phyloP scores from a whole-genome alignment of 1,140 invertebrate genomes.

The Halesus radiatus region DNA sequence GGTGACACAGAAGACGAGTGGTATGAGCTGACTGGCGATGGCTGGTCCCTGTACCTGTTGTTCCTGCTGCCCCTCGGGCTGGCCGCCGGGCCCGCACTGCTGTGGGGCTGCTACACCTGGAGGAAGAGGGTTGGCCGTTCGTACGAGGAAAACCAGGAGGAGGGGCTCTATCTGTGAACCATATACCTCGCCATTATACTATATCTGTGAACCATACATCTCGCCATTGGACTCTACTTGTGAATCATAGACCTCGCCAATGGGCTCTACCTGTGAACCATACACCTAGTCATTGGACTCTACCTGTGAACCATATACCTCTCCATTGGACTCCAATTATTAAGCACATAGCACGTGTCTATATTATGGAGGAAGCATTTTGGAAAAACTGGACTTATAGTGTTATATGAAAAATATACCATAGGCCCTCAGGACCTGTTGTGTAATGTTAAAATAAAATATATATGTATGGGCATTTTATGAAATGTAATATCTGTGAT shows the following conservation, averaged over 20 bases:
- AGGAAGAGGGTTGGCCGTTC: conserved; percentile 6
- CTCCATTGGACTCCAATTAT: background rate
- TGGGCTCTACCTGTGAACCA: background rate
- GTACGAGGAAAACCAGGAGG: background rate
- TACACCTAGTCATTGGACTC: background rate
- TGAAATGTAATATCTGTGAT: too few relatives aligned
- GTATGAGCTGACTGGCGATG: background rate
- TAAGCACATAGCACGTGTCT: too few relatives aligned
- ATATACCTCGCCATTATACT: background rate
- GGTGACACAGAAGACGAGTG: conserved; percentile 41
- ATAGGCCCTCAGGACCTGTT: too few relatives aligned
- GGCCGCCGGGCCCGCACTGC: conserved; percentile 19
- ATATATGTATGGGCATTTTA: too few relatives aligned
- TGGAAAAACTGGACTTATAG: too few relatives aligned
- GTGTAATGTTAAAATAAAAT: too few relatives aligned
- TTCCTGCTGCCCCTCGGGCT: conserved; percentile 47
- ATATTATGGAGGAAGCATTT: too few relatives aligned
- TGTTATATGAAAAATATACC: too few relatives aligned
- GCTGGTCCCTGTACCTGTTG: conserved; percentile 39
- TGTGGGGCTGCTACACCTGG: conserved; percentile 44
- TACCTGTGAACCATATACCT: background rate
- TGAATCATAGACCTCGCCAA: background rate
- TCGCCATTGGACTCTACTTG: background rate
- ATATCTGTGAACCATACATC: background rate
- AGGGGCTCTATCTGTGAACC: background rate